Conservation (phyloP, 2,888 invertebrate species). For the Bursaphelenchus okinawaensis region DNA sequence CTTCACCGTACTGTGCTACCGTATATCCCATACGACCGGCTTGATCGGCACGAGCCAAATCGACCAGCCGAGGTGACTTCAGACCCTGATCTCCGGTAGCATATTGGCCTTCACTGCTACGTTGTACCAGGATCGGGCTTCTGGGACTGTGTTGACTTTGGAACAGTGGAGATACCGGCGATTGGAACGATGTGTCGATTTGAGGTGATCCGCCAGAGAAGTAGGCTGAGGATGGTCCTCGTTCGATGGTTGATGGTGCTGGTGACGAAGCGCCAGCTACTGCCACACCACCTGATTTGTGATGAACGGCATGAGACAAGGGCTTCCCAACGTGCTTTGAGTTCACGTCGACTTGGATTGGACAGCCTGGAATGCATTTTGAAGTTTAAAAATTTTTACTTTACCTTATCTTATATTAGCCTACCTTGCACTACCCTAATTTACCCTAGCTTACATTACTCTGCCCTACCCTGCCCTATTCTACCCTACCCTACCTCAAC, state of each 20-base stretch:
- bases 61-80: constrained; percentile 16
- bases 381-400: too few relatives aligned
- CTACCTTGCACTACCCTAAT: too few relatives aligned
- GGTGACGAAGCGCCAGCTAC: constrained; percentile 23
- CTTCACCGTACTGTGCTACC: constrained; percentile 47
- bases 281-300: constrained; percentile 6
- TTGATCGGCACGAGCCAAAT: background rate
- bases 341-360: constrained; percentile 55
- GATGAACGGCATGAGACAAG: constrained; percentile 38
- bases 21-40: constrained; percentile 42
- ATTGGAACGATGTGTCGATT: constrained; percentile 23
- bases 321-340: constrained; percentile 55
- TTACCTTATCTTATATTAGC: too few relatives aligned
- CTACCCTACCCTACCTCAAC: too few relatives aligned
- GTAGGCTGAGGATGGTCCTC: constrained; percentile 27
- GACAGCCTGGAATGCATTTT: constrained; percentile 50
- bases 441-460: too few relatives aligned
- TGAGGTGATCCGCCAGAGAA: constrained; percentile 29
- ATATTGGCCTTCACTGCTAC: constrained; percentile 7
- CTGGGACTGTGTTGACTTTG: constrained; percentile 16
- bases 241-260: constrained; percentile 15
- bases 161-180: constrained; percentile 23
- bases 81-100: constrained; percentile 10
- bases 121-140: constrained; percentile 14
- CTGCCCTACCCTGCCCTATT: too few relatives aligned